Base-by-base conservation (phyloP, 2,888 invertebrate genomes). In the Furcula furcula region DNA sequence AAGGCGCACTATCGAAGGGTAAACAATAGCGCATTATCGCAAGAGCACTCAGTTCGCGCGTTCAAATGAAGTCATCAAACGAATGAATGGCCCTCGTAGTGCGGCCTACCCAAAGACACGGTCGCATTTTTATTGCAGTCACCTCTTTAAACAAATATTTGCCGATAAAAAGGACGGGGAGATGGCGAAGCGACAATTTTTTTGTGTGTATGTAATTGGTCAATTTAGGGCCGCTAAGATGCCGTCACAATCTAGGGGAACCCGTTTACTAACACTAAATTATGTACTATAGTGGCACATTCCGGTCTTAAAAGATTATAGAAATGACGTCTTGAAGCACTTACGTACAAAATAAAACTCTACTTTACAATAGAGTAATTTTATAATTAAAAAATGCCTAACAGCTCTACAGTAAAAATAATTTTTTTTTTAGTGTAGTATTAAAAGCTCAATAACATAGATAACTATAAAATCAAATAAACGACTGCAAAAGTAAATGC, bases 1-100 rank as follows among this genome's bases (percentile, higher is more conserved):
- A 74, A 73, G 74, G 79, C 80, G 79, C 86, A 88, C 86, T 88
- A 85, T 87, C 83, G 83, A 83, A 85, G 82, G 84, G 87, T 87
- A 87, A 88, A 88, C 88, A 88, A 88, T 87, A 84, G 87, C 82
- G 77, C 84, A 88, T 87, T 86, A 87, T 86, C 83, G 80, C 82
- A 74, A 79, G 68, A 80, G 82, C 80, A 77, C 76, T 84, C 82
- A 69, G 72, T 82, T 80, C 72, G 76, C 79, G 82, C 82, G 76
- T 75, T 75, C 76, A 86, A 87, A 88, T 88, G 85, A 88, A 88
- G 88, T 76, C 87, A 87, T 88, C 88, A 88, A 85, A 79, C 79
- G 84, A 84, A 86, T 86, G 84, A 87, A 87, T 86, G 86, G 85
- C 74, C 63, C 64, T 68, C 70, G 71, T 72, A 71, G 69, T 68